These are phyloP conservation scores for Lithophane ornitopus DNA, from an alignment of 2,888 invertebrate genomes.

Conservation along the genomic window DNA sequence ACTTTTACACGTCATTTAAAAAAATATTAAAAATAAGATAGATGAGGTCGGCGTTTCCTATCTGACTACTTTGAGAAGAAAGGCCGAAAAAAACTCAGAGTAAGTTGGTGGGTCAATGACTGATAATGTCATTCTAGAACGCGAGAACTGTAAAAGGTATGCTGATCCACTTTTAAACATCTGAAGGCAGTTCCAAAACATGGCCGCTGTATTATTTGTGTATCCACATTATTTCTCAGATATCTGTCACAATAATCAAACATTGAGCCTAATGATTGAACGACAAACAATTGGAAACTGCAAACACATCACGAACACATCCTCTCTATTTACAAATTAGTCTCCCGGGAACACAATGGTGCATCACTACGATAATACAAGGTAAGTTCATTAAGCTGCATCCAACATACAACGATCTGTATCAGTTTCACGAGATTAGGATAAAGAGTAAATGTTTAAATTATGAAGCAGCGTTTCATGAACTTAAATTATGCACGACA, in stretches of 20 bases:
- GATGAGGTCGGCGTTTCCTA: too few species aligned
- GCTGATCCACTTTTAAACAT: background rate
- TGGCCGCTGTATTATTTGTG: background rate
- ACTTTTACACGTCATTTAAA: too few species aligned
- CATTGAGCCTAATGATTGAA: conserved; percentile 30
- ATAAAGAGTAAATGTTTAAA: conserved; percentile 23
- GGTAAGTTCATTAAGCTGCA: conserved; percentile 28
- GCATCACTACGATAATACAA: conserved; percentile 12
- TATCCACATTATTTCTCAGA: background rate
- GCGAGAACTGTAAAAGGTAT: too few species aligned
- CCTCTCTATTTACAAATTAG: conserved; percentile 41
- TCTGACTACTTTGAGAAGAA: too few species aligned
- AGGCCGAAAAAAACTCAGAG: too few species aligned
- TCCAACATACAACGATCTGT: conserved; percentile 6
- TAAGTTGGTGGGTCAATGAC: too few species aligned
- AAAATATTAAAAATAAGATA: too few species aligned
- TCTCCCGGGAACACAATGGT: conserved; percentile 20
- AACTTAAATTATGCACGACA: conserved; percentile 22
- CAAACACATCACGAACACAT: conserved; percentile 41
- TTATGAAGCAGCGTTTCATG: background rate
- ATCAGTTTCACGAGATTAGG: conserved; percentile 18
- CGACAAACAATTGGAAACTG: conserved; percentile 42
- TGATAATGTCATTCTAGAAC: too few species aligned
- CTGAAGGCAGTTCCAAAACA: background rate
- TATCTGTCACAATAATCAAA: conserved; percentile 33